Evolutionary conservation across 2,113 vertebrate genomes (phyloP), one percentile per base, ranked within the genome.

Genomic region (Pterocles gutturalis): DNA sequence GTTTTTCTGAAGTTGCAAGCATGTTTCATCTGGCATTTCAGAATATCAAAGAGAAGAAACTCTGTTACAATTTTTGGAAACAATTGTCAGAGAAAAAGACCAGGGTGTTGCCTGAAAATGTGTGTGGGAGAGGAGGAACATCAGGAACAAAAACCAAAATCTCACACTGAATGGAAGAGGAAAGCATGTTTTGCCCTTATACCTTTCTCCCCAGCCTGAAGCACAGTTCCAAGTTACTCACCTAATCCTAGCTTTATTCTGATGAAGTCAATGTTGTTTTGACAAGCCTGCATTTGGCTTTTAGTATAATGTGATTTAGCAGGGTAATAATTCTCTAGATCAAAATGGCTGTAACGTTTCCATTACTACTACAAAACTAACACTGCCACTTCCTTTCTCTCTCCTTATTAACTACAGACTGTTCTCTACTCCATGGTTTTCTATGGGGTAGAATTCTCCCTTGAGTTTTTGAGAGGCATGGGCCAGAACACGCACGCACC

Each of bases 401-500:
- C 36, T 77, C 48, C 43, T 70, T 31, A 8, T 26, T 65, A 93
- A 89, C 12, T 26, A 55, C 41, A 75, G 55, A 45, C 2, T 5
- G 13, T 10, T 24, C 20, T 66, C 66, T 57, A 13, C 12, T 41
- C 41, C 13, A 41, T 83, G 43, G 11, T 65, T 66, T 80, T 66
- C 36, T 36, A 2, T 12, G 8, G 2, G 9, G 26, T 16, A 62
- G 31, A 82, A 55, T 60, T 58, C 31, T 69, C 28, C 60, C 2
- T 7, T 45, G 5, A 49, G 54, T 33, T 78, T 90, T 55, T 49
- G 54, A 78, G 67, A 73, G 54, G 28, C 5, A 1, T 7, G 18
- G 49, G 69, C 34, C 24, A 49, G n/a, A 45, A 31, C 22, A 25
- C 11, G 11, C 0, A 1, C 13, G 16, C 2, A 7, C 11, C 28